Base-by-base conservation (phyloP, 2,113 vertebrate genomes). In the Oryzias curvinotus region DNA sequence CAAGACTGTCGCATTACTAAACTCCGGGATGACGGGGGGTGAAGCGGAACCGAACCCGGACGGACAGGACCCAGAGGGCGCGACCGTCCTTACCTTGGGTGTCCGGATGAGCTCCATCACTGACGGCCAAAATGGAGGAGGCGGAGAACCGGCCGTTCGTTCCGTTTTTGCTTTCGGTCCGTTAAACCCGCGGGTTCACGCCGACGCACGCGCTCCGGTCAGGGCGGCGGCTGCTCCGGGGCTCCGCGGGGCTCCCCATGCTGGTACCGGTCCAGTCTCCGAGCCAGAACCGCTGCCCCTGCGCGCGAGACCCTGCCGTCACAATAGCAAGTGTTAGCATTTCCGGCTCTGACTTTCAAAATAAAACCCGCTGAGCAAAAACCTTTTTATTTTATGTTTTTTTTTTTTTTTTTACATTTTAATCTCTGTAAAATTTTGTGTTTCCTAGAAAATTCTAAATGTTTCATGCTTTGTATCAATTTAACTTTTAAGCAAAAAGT, bases 21-120 rank as follows among this genome's bases (percentile, higher is more conserved):
- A 36, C 8, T 12, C 8, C 36, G 10, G 36, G 36, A 36, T 3
- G 26, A 26, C 26, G 26, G 26, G 26, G 12, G 23, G 26, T 4
- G 23, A 7, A 14, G n/a, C 19, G 7, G 14, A 16, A 5, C 15
- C 16, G 44, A 5, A 46, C 45, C 16, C 1, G 16, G 6, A n/a
- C 16, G 5, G 45, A 17, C 5, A 3, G 45, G 45, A 17, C 17
- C 15, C 8, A 14, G 5, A 17, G 16, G 15, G 45, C 5, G 16
- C n/a, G 16, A 4, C 1, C 30, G 30, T 18, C 0, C 4, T n/a
- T 1, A 92, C 92, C 92, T 93, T 93, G 10, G 92, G 92, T 28
- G 91, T 92, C 77, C 90, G 86, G 83, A 93, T 92, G 87, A 92
- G 84, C 85, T 93, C 92, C 92, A 93, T 93, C 87, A 89, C 85